Evolutionary conservation across 2,888 invertebrate species (phyloP).

Genomic region (Chymomyza fuscimana): DNA sequence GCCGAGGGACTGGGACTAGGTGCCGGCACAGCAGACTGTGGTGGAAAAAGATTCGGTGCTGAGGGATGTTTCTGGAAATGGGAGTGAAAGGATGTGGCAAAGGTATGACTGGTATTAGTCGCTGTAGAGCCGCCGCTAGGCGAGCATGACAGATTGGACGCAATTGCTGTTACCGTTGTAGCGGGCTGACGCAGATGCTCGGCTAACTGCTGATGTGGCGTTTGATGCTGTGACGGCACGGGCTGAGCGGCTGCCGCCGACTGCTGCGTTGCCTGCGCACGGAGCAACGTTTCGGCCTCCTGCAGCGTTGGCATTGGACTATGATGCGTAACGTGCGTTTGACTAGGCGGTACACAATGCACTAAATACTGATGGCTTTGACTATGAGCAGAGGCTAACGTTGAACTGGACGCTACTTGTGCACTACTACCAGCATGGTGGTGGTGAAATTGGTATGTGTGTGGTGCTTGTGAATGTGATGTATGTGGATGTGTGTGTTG

Average conservation of each 20-base stretch:
- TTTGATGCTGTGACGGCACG: slow-evolving; percentile 32
- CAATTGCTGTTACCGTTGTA: slow-evolving; percentile 28
- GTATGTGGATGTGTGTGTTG: slow-evolving; percentile 21
- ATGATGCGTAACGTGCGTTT: slow-evolving; percentile 55
- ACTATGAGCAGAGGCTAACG: slow-evolving; percentile 75
- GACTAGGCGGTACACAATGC: slow-evolving; percentile 76
- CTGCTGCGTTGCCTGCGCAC: slow-evolving; percentile 50
- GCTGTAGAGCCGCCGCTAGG: slow-evolving; percentile 30
- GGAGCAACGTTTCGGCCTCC: slow-evolving; percentile 69
- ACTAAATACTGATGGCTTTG: slow-evolving; percentile 78
- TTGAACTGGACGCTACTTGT: slow-evolving; percentile 74
- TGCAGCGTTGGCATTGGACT: slow-evolving; percentile 76
- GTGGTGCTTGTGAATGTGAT: slow-evolving; percentile 34
- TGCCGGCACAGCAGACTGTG: slow-evolving; percentile 59
- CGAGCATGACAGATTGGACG: slow-evolving; percentile 30
- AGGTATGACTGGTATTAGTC: slow-evolving; percentile 32
- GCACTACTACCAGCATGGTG: slow-evolving; percentile 68
- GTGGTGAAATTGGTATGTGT: slow-evolving; percentile 37
- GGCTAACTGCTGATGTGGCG: slow-evolving; percentile 7
- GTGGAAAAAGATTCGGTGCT: slow-evolving; percentile 73
- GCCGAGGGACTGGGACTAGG: slow-evolving; percentile 75
- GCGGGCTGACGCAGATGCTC: slow-evolving; percentile 15
- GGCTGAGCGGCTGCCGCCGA: slow-evolving; percentile 25
- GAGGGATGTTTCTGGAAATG: slow-evolving; percentile 78
- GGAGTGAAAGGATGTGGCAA: slow-evolving; percentile 69